Evolutionary conservation across 2,113 vertebrate species (phyloP).

Genomic region (Hippocampus mohnikei): DNA sequence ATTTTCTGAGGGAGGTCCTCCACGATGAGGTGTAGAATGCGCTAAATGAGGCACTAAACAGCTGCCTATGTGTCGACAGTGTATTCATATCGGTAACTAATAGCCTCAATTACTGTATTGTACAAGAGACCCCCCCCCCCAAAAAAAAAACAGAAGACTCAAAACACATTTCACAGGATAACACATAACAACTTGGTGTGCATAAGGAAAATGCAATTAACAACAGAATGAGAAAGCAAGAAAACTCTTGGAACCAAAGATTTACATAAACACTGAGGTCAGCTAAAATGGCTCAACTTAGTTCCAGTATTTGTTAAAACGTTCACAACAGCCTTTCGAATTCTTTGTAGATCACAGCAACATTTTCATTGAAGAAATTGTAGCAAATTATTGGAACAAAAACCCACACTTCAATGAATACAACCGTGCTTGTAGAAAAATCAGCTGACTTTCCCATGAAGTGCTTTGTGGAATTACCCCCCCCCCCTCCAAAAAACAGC

Average conservation of each 20-base stretch:
- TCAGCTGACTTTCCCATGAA: constrained; percentile 22
- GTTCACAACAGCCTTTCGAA: constrained; percentile 42
- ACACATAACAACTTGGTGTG: constrained; percentile 10
- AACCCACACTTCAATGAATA: background rate
- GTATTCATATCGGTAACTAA: constrained; percentile 6
- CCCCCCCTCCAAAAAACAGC: background rate
- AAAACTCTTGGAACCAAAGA: constrained; percentile 18
- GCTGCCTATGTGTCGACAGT: background rate
- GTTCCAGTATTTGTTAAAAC: constrained; percentile 56
- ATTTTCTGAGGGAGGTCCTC: background rate
- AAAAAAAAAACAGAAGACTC: background rate
- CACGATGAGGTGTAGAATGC: background rate
- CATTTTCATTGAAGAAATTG: constrained; percentile 20
- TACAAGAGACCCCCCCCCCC: background rate
- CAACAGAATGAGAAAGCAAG: constrained; percentile 8
- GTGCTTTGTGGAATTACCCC: constrained; percentile 26
- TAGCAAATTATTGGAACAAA: constrained; percentile 1
- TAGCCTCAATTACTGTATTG: constrained; percentile 12
- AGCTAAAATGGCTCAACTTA: constrained; percentile 61
- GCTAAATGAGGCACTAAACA: background rate
- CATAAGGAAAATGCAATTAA: constrained; percentile 3
- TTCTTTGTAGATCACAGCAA: constrained; percentile 40
- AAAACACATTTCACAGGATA: constrained; percentile 1
- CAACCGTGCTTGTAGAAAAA: background rate
- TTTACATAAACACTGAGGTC: constrained; percentile 52